Evolutionary conservation across 2,888 invertebrate species (phyloP), one percentile per base, ranked within the genome.

Genomic region (Agrotis puta): DNA sequence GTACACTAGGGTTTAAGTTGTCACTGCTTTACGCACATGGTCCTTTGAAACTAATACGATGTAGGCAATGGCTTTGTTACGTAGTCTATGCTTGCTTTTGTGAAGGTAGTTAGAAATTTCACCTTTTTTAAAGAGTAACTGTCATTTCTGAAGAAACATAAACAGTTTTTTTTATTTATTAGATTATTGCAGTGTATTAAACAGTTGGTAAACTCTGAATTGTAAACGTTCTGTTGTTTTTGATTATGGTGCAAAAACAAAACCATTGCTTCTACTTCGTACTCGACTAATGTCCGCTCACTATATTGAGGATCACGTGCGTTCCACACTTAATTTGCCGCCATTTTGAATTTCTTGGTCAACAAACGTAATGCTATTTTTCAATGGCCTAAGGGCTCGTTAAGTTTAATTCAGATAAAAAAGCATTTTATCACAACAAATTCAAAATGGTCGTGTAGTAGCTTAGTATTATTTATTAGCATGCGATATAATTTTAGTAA

Each of bases 381-480:
- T 50, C 53, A 68, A 79, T 63, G 77, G 81, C 75, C 66, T 51
- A 72, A 74, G 73, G 74, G 64, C 57, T 72, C 67, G 56, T 71
- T 70, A 70, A 70, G 48, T 72, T 76, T 64, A 57, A 70, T 75
- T 71, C 27, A 20, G 56, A 72, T 75, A 59, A 27, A 73, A n/a
- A 71, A 74, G 47, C 62, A 69, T 77, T 76, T 70, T 78, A 73
- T 70, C 72, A 80, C 84, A 80, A 81, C 80, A 83, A 87, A 88
- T 89, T 90, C 90, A 89, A 89, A 87, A 88, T 84, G 89, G 87
- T 82, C 79, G 88, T 87, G 83, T 81, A 80, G 84, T 92, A 93
- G 93, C 90, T 92, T 94, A 94, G 93, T 90, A 90, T 93, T 93
- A 95, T 95, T 95, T 95, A 95, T 94, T 94, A 95, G 95, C 95